phyloP scores from a whole-genome alignment of 2,113 vertebrate genomes.

The Muscicapa adusta region DNA sequence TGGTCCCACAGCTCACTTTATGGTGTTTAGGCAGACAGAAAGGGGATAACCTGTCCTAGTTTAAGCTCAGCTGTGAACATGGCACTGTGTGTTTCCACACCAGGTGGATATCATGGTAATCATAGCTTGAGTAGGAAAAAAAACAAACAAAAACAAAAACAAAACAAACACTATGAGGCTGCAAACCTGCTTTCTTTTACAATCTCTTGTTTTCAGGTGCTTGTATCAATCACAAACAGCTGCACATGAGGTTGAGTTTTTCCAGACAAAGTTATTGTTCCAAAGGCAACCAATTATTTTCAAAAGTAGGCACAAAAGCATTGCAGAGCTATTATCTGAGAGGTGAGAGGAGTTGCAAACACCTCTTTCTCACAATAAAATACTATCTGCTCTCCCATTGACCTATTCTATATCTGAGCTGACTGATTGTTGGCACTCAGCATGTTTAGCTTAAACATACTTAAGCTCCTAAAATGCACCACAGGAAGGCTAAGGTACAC shows the following conservation, averaged over 20 bases:
- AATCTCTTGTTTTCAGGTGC: not conserved
- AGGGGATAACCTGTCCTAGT: not conserved
- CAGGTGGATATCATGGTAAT: not conserved
- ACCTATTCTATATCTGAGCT: not conserved
- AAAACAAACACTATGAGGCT: not conserved
- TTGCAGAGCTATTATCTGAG: not conserved
- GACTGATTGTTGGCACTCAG: not conserved
- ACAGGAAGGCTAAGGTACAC: not conserved
- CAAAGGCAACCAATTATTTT: not conserved
- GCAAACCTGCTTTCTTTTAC: not conserved
- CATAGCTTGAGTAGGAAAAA: not conserved
- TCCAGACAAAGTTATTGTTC: not conserved
- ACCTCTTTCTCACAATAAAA: not conserved
- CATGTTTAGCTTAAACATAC: not conserved
- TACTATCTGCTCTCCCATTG: not conserved
- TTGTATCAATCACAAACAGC: not conserved
- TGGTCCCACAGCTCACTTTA: rapidly evolving
- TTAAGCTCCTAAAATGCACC: not conserved
- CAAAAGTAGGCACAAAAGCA: not conserved
- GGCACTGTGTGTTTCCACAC: not conserved
- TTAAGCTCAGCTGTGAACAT: not conserved
- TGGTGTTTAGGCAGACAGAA: not conserved
- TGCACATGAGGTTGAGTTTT: not conserved
- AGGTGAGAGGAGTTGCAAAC: not conserved
- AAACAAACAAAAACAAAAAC: too few species aligned